Percentiles rank a stretch among this genome's conserved stretches.
Conservation (phyloP, 2,888 invertebrate species). For the Leucoptera coffeella region DNA sequence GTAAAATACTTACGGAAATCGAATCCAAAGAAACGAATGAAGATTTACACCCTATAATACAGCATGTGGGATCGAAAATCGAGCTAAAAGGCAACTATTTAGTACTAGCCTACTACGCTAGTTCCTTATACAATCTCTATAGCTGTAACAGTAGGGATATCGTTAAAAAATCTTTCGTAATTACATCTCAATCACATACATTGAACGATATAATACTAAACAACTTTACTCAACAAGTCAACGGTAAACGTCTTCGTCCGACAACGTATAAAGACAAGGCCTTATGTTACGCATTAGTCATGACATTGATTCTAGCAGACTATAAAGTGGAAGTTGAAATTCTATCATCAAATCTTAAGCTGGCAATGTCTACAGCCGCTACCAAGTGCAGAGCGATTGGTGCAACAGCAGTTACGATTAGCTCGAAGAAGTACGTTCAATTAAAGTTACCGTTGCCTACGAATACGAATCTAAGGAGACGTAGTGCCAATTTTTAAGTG, state of each 20-base stretch:
- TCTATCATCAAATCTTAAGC: conserved; percentile 18
- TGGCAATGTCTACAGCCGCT: conserved; percentile 14
- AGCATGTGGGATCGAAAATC: conserved; percentile 11
- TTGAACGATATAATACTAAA: conserved; percentile 21
- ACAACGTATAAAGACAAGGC: conserved; percentile 26
- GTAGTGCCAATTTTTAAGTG: too few species aligned
- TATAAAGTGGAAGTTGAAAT: conserved; percentile 21
- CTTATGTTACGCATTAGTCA: conserved; percentile 26
- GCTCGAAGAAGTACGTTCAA: conserved; percentile 19
- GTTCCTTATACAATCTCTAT: conserved; percentile 16
- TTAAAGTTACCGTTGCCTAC: conserved; percentile 22
- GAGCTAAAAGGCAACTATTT: conserved; percentile 12
- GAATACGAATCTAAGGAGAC: background rate
- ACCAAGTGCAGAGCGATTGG: conserved; percentile 23
- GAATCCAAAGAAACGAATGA: conserved; percentile 14
- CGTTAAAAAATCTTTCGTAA: conserved; percentile 15
- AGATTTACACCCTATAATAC: conserved; percentile 15
- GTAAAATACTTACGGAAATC: conserved; percentile 22
- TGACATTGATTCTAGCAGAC: conserved; percentile 24
- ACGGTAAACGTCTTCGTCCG: conserved; percentile 17
- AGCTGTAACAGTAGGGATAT: conserved; percentile 14
- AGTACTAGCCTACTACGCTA: conserved; percentile 24
- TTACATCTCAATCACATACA: conserved; percentile 18
- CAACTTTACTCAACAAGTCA: conserved; percentile 15
- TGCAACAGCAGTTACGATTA: conserved; percentile 14